phyloP scores from a whole-genome alignment of 2,797 vertebrate species.

The Danio albolineatus region DNA sequence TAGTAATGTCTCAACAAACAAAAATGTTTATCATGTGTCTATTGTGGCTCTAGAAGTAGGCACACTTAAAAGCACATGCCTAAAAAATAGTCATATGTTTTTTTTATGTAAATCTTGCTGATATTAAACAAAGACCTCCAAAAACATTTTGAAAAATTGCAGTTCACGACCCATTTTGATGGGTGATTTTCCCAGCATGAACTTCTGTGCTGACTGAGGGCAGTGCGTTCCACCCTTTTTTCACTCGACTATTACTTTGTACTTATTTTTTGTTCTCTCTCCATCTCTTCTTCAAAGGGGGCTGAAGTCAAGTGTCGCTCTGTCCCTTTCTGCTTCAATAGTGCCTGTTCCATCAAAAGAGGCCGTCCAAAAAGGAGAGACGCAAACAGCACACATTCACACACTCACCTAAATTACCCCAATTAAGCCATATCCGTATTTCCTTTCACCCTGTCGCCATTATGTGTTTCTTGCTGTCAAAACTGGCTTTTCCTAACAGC shows the following conservation, averaged over 20 bases:
- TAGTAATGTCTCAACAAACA: no score
- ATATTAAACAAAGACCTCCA: no score
- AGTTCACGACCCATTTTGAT: no score
- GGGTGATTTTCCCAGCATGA: neutral
- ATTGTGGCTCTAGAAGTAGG: no score
- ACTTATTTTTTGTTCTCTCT: constrained; percentile 47
- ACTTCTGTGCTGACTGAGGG: neutral
- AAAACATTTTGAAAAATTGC: no score
- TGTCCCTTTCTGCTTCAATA: constrained; percentile 59
- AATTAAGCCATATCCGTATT: constrained; percentile 34
- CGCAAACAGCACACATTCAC: constrained; percentile 18
- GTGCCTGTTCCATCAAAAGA: constrained; percentile 18
- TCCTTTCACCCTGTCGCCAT: neutral
- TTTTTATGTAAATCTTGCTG: no score
- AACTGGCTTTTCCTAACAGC: constrained; percentile 10
- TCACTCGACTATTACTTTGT: constrained; percentile 50
- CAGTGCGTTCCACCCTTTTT: neutral
- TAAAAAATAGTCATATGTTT: no score
- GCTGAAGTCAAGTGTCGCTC: constrained; percentile 20
- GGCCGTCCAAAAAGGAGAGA: constrained; percentile 14
- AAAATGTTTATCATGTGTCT: no score
- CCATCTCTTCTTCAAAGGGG: constrained; percentile 47
- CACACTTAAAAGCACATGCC: no score
- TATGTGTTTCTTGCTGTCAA: neutral
- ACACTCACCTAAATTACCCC: constrained; percentile 31